These are phyloP conservation scores for Nyctalus aviator DNA, from an alignment of 2,797 vertebrate genomes.

Conservation along the genomic window DNA sequence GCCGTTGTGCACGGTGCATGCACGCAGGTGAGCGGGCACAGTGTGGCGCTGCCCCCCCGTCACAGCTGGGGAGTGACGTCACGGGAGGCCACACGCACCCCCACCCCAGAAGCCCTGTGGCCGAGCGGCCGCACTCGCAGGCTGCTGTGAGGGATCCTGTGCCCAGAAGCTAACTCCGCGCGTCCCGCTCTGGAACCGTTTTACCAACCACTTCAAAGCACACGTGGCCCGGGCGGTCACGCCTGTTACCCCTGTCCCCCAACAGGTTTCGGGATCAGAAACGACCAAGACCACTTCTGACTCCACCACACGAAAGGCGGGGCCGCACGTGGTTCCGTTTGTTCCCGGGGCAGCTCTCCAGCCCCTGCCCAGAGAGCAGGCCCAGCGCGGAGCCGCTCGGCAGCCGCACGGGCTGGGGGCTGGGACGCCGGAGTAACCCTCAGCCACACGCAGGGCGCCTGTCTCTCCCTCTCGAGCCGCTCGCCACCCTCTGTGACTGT, in stretches of 20 bases:
- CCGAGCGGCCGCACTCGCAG: background rate
- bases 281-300: conserved; percentile 68
- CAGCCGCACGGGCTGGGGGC: too few relatives aligned
- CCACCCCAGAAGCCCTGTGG: conserved; percentile 33
- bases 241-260: conserved; percentile 39
- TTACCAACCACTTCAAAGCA: conserved; percentile 62
- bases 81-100: background rate
- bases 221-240: background rate
- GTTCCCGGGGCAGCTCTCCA: conserved; percentile 11
- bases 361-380: background rate
- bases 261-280: conserved; percentile 65
- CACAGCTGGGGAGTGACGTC: background rate
- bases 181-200: conserved; percentile 24
- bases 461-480: background rate
- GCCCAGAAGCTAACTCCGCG: conserved; percentile 40
- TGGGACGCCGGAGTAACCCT: too few relatives aligned
- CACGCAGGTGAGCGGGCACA: background rate
- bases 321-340: conserved; percentile 19
- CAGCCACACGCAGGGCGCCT: fast-evolving
- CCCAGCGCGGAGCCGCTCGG: too few relatives aligned
- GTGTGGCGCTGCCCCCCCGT: background rate
- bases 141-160: background rate
- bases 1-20: background rate
- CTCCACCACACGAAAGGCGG: conserved; percentile 55
- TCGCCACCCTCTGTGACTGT: fast-evolving